Evolutionary conservation across 2,888 invertebrate genomes (phyloP).

Genomic region (Pegoplata infirma): DNA sequence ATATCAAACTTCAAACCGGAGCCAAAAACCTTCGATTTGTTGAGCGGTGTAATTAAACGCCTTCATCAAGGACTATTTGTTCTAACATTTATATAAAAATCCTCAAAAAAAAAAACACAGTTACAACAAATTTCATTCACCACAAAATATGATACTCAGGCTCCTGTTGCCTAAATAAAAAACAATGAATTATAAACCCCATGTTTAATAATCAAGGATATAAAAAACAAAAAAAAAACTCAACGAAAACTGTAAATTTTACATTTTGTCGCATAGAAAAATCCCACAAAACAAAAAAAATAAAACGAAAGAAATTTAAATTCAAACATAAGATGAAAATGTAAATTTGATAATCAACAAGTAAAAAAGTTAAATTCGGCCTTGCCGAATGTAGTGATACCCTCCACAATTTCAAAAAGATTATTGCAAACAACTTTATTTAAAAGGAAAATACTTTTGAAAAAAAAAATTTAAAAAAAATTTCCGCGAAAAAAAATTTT

Average conservation of each 20-base stretch:
- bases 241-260: not conserved
- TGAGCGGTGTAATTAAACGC: too few species aligned
- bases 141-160: not conserved
- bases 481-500: too few species aligned
- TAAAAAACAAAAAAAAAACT: not conserved
- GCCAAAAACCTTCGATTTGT: too few species aligned
- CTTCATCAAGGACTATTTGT: too few species aligned
- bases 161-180: not conserved
- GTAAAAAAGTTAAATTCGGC: too few species aligned
- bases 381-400: too few species aligned
- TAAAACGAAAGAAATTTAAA: constrained; percentile 1
- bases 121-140: not conserved
- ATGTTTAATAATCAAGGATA: constrained; percentile 8
- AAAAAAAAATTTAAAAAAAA: too few species aligned
- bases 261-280: not conserved
- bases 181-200: constrained; percentile 2
- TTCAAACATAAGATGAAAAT: constrained; percentile 13
- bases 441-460: too few species aligned
- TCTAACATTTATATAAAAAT: not conserved
- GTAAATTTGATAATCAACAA: constrained; percentile 46
- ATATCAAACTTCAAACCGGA: too few species aligned
- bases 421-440: too few species aligned
- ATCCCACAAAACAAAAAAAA: not conserved
- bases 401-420: too few species aligned
- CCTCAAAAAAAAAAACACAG: not conserved